Base-by-base conservation (phyloP, 1,140 invertebrate genomes). In the Bombus ignitus region DNA sequence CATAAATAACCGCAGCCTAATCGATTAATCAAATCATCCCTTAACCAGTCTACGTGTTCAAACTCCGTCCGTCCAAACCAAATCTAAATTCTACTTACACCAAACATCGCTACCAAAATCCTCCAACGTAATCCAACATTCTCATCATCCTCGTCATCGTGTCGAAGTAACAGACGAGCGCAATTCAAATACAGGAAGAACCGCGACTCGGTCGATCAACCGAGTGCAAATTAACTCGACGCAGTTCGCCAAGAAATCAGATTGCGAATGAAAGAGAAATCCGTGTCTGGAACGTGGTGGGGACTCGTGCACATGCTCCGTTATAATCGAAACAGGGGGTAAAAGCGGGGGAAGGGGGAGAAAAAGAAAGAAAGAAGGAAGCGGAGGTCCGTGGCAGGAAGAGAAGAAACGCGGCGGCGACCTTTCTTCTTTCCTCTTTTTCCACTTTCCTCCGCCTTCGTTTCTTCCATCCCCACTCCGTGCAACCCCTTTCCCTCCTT, bases 201-300 rank as follows among this genome's bases (percentile, higher is more conserved):
- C 25, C 25, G 32, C 13, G 15, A 44, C 66, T 47, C 53, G 74
- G 37, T 73, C n/a, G 70, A 71, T 86, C 70, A 44, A 65, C 75
- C 73, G 66, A 70, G 47, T 35, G 68, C 59, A 47, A 65, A 59
- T 81, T 62, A 28, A 62, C 37, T n/a, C 35, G 81, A 32, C 47
- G 39, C 71, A 18, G 70, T 81, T 39, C n/a, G 79, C 73, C 72
- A 85, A 85, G 88, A 89, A 91, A 90, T 88, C 89, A 90, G 89
- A 91, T 90, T 86, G 83, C 66, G 89, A 75, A 90, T 83, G 89
- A 90, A 90, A 90, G 89, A 90, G 89, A 90, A 90, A 90, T 90
- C 85, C 65, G 65, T 57, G 75, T 25, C 53, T 53, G 77, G 57
- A 72, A 68, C 75, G 84, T 68, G 79, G 70, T 28, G 65, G 65